Base-by-base conservation (phyloP, 1,140 invertebrate species). In the Tribolium madens region DNA sequence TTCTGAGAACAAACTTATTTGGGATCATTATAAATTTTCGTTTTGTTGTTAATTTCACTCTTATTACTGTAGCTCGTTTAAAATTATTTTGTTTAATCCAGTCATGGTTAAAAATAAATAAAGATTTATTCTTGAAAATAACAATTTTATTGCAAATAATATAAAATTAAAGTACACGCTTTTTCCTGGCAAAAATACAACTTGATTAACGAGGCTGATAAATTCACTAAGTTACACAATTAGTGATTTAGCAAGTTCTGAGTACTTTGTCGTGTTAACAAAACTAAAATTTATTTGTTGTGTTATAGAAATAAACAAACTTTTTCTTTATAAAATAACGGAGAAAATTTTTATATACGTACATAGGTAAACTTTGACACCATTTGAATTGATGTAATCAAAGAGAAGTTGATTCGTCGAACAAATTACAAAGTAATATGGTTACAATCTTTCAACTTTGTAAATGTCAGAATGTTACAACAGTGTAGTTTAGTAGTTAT, bases 391-490 rank as follows among this genome's bases (percentile, higher is more conserved):
- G n/a, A 31, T 2, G n/a, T 42, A 42, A 42, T 42, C 9, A 42
- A 42, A 42, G 2, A 42, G 9, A 42, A 42, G n/a, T 42, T 42
- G n/a, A 10, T 9, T 42, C 5, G 36, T 4, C 1, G 36, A 42
- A 42, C 36, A 42, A 42, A 42, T 42, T 42, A 12, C 52, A 9
- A 17, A 18, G 13, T 17, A 57, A 18, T 57, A 21, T 57, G 17
- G 52, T 26, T 18, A 21, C 18, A 6, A 3, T 57, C 14, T 57
- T 57, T 26, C 15, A 18, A 21, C 15, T 64, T 12, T 12, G 21
- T 64, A 33, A 64, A 64, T 64, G 57, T 64, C 57, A 33, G 10
- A 64, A 64, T 33, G 26, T 64, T n/a, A 33, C 57, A 64, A 31
- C 21, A 64, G 21, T 33, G 26, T 33, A 64, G 57, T 64, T 33